A percentile compares a stretch with the other conserved stretches of the same genome.
These are phyloP conservation scores for Limnephilus auricula DNA, from an alignment of 2,888 invertebrate species.

Conservation along the genomic window DNA sequence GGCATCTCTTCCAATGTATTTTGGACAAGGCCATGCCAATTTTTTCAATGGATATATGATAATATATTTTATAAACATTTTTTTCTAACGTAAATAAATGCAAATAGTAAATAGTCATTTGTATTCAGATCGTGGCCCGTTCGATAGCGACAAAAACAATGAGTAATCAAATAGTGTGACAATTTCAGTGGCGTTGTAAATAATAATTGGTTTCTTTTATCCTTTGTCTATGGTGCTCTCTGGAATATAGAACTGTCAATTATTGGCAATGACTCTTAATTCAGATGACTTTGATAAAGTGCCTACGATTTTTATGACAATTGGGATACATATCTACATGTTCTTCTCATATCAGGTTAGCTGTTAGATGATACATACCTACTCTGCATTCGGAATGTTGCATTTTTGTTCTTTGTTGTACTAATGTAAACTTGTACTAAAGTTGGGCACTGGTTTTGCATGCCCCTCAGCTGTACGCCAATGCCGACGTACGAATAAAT, in stretches of 20 bases:
- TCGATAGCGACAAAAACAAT: neutral
- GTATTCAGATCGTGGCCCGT: neutral
- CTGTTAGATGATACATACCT: too few relatives aligned
- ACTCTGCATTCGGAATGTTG: too few relatives aligned
- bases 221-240: neutral
- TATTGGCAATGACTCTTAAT: neutral
- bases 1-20: neutral
- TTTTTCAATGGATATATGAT: neutral
- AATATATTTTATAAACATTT: conserved; percentile 2
- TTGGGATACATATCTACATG: neutral
- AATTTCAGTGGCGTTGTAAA: neutral
- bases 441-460: too few relatives aligned
- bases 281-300: neutral
- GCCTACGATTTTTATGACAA: neutral
- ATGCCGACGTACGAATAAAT: too few relatives aligned
- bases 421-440: too few relatives aligned
- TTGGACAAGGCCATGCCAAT: neutral
- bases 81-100: neutral
- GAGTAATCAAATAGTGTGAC: neutral
- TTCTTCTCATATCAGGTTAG: too few relatives aligned
- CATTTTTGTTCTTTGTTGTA: too few relatives aligned
- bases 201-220: neutral
- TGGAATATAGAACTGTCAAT: neutral
- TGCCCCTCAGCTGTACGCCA: too few relatives aligned
- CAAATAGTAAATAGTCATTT: neutral